phyloP scores from a whole-genome alignment of 2,888 invertebrate species.

The Pandemis corylana region DNA sequence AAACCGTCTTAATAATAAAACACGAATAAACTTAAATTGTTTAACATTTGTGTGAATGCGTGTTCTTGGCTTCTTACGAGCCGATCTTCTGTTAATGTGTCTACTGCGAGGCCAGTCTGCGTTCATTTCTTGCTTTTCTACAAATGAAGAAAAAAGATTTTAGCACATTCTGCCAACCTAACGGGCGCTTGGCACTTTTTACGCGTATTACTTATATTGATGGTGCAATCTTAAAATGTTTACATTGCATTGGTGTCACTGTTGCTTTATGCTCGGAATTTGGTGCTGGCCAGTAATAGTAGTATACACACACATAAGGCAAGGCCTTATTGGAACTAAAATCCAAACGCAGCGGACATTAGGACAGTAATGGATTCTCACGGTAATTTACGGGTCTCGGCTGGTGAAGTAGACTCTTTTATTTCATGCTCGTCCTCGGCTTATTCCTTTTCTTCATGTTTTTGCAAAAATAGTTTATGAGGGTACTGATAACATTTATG shows the following conservation, averaged over 20 bases:
- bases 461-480: background rate
- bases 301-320: background rate
- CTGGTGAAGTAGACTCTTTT: slow-evolving; percentile 4
- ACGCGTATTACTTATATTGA: slow-evolving; percentile 22
- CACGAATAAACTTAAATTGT: background rate
- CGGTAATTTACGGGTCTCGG: slow-evolving; percentile 1
- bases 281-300: no score
- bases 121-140: slow-evolving; percentile 65
- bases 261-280: background rate
- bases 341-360: slow-evolving; percentile 2
- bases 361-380: slow-evolving; percentile 2
- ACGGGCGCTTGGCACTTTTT: slow-evolving; percentile 37
- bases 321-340: slow-evolving; percentile 1
- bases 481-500: background rate
- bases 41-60: background rate
- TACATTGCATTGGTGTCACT: slow-evolving; percentile 1
- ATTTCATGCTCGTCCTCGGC: background rate
- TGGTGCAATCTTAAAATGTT: slow-evolving; percentile 16
- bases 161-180: slow-evolving; percentile 54
- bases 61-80: background rate
- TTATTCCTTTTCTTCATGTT: background rate
- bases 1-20: background rate
- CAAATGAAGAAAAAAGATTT: slow-evolving; percentile 72
- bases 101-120: slow-evolving; percentile 43
- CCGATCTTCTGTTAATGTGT: slow-evolving; percentile 32